A percentile compares a stretch with the other conserved stretches of the same genome.
These are phyloP conservation scores for Aphidius colemani DNA, from an alignment of 2,888 invertebrate species.

Conservation along the genomic window DNA sequence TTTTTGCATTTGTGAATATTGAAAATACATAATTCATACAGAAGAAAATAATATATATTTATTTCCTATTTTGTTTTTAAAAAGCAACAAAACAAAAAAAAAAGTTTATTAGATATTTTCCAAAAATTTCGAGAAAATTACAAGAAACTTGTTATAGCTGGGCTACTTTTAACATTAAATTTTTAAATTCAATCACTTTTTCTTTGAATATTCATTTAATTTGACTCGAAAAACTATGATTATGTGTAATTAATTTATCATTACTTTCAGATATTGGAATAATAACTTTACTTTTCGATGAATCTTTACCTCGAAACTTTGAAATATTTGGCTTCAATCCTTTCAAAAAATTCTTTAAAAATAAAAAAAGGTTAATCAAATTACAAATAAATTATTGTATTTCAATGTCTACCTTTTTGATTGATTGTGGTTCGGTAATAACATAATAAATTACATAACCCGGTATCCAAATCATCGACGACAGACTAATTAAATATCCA, in stretches of 20 bases:
- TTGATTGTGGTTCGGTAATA: slow-evolving; percentile 61
- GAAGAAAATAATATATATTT: too few relatives aligned
- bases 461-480: slow-evolving; percentile 72
- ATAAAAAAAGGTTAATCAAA: background rate
- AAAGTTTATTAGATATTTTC: too few relatives aligned
- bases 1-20: too few relatives aligned
- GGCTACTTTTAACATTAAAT: slow-evolving; percentile 12
- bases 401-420: slow-evolving; percentile 61
- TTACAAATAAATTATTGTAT: slow-evolving; percentile 3
- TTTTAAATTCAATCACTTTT: slow-evolving; percentile 22
- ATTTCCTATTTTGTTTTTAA: too few relatives aligned
- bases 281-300: slow-evolving; percentile 60
- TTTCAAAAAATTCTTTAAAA: slow-evolving; percentile 59
- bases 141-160: too few relatives aligned
- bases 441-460: slow-evolving; percentile 68
- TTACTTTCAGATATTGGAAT: slow-evolving; percentile 63
- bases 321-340: slow-evolving; percentile 61
- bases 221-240: slow-evolving; percentile 57
- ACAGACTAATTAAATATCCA: slow-evolving; percentile 66
- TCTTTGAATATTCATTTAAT: slow-evolving; percentile 39
- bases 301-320: slow-evolving; percentile 58
- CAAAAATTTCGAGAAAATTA: too few relatives aligned
- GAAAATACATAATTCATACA: too few relatives aligned
- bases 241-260: slow-evolving; percentile 58
- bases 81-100: too few relatives aligned